Percentiles rank a stretch among this genome's conserved stretches.
These are phyloP conservation scores for Antheraea yamamai DNA, from an alignment of 2,888 invertebrate genomes.

Conservation along the genomic window DNA sequence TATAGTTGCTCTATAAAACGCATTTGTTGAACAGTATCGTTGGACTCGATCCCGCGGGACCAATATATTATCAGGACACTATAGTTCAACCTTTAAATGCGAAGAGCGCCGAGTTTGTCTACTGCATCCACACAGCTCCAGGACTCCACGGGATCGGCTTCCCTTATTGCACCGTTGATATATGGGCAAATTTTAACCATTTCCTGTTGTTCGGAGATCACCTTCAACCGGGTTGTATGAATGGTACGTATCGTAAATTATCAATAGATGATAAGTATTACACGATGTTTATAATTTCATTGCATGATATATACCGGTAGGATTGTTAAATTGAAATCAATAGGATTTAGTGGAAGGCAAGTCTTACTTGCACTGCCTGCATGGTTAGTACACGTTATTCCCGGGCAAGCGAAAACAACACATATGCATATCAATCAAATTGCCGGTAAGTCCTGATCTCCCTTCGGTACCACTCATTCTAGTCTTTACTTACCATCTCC, in stretches of 20 bases:
- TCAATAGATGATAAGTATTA: neutral
- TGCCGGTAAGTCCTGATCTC: too few species aligned
- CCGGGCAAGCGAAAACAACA: too few species aligned
- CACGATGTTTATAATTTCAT: neutral
- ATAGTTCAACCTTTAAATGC: neutral
- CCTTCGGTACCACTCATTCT: too few species aligned
- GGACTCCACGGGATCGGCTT: neutral
- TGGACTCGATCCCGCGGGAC: neutral
- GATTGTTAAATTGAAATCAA: too few species aligned
- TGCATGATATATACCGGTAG: neutral
- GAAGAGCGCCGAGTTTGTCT: neutral
- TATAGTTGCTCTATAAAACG: neutral
- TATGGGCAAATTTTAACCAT: neutral
- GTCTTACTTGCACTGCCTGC: too few species aligned
- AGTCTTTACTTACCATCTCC: too few species aligned
- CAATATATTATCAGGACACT: neutral
- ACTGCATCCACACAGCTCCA: slow-evolving; percentile 2
- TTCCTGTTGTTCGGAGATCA: neutral
- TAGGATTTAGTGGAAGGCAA: neutral
- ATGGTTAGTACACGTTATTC: too few species aligned
- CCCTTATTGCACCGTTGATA: neutral
- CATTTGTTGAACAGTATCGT: neutral
- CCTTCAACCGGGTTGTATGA: slow-evolving; percentile 11
- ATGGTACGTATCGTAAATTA: neutral
- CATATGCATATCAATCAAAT: too few species aligned